Percentiles rank a stretch among this genome's conserved stretches.
Conservation (phyloP, 2,888 invertebrate species). For the Bedellia somnulentella region DNA sequence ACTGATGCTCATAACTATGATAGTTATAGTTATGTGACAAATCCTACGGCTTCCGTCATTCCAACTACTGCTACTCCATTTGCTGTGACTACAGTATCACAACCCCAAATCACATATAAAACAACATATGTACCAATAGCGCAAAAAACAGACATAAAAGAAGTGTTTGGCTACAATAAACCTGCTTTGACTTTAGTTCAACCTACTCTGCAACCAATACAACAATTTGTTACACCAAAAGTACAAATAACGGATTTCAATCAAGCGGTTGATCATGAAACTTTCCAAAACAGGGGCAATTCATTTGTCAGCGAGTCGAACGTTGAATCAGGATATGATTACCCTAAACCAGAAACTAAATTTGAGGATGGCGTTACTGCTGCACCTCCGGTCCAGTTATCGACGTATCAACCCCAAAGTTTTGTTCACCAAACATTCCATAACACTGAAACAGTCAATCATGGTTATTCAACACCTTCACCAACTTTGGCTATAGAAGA, state of each 20-base stretch:
- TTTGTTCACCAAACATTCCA: slow-evolving; percentile 35
- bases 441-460: slow-evolving; percentile 23
- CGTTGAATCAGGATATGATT: slow-evolving; percentile 16
- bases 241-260: slow-evolving; percentile 25
- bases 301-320: slow-evolving; percentile 3
- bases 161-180: slow-evolving; percentile 44
- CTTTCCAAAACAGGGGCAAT: slow-evolving; percentile 16
- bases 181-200: slow-evolving; percentile 44
- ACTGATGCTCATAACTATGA: slow-evolving; percentile 33
- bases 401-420: slow-evolving; percentile 33
- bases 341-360: slow-evolving; percentile 31
- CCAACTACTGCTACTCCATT: slow-evolving; percentile 45
- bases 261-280: slow-evolving; percentile 25
- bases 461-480: slow-evolving; percentile 27
- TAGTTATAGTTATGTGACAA: slow-evolving; percentile 35
- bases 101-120: slow-evolving; percentile 27
- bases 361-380: slow-evolving; percentile 34
- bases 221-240: slow-evolving; percentile 25
- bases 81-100: slow-evolving; percentile 34
- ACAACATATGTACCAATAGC: slow-evolving; percentile 36
- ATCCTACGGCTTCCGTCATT: slow-evolving; percentile 41
- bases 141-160: slow-evolving; percentile 38
- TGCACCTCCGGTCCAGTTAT: slow-evolving; percentile 27
- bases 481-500: slow-evolving; percentile 29
- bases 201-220: slow-evolving; percentile 28